phyloP scores from a whole-genome alignment of 2,113 vertebrate species.

The Columba janthina region DNA sequence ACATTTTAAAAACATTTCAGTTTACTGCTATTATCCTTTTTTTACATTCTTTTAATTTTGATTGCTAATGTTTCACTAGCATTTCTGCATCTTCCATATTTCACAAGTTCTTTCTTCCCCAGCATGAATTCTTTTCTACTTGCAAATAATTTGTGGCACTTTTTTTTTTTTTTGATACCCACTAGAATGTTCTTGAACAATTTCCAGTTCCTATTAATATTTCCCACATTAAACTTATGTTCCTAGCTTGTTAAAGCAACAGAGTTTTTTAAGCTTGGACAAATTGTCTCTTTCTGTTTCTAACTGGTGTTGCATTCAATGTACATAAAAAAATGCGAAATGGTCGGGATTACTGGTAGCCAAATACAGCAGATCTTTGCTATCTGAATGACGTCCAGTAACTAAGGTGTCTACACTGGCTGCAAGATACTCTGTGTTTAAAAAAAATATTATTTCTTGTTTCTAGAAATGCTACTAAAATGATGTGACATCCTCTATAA shows the following conservation, averaged over 20 bases:
- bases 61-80: not conserved
- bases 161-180: not conserved
- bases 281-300: constrained; percentile 42
- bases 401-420: not conserved
- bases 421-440: not conserved
- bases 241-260: not conserved
- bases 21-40: not conserved
- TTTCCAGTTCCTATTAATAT: constrained; percentile 65
- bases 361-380: not conserved
- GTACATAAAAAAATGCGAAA: not conserved
- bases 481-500: not conserved
- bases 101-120: not conserved
- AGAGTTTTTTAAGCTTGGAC: not conserved
- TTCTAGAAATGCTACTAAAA: not conserved
- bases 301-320: not conserved
- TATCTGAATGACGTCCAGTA: not conserved
- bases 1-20: rapidly evolving
- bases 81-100: not conserved
- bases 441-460: not conserved
- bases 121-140: not conserved
- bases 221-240: constrained; percentile 46
- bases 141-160: not conserved
- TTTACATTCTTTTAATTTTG: not conserved
- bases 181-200: constrained; percentile 59
- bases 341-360: not conserved